Conservation (phyloP, 2,888 invertebrate species). For the Limnephilus auricula region DNA sequence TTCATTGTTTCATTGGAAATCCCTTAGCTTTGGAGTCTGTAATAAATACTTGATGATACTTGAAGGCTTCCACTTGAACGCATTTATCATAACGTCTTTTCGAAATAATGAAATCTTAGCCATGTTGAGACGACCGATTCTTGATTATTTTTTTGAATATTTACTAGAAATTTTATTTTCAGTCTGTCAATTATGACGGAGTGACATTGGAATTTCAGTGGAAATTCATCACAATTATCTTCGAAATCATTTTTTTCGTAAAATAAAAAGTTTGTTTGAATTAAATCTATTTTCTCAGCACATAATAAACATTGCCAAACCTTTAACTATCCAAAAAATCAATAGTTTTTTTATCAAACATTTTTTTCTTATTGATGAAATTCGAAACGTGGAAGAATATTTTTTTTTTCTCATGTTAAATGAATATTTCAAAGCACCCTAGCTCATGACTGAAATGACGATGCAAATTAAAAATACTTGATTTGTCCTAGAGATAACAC, state of each 20-base stretch:
- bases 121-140: background rate
- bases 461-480: background rate
- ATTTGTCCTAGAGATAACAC: background rate
- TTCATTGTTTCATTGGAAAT: conserved; percentile 5
- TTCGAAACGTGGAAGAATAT: too few species aligned
- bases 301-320: background rate
- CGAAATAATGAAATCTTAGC: background rate
- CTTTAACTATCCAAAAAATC: background rate
- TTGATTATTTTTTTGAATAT: background rate
- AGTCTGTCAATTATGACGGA: background rate
- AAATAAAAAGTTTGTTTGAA: background rate
- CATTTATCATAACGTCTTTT: background rate
- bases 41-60: background rate
- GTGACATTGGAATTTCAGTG: background rate
- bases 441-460: background rate
- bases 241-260: background rate
- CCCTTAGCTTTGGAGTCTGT: background rate
- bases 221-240: background rate
- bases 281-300: background rate
- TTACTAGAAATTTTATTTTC: background rate
- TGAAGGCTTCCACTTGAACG: background rate
- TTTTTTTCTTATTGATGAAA: too few species aligned
- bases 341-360: background rate
- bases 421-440: background rate
- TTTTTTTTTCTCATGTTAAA: background rate